Conservation (phyloP, 2,113 vertebrate species). For the Tretioscincus oriximinensis region DNA sequence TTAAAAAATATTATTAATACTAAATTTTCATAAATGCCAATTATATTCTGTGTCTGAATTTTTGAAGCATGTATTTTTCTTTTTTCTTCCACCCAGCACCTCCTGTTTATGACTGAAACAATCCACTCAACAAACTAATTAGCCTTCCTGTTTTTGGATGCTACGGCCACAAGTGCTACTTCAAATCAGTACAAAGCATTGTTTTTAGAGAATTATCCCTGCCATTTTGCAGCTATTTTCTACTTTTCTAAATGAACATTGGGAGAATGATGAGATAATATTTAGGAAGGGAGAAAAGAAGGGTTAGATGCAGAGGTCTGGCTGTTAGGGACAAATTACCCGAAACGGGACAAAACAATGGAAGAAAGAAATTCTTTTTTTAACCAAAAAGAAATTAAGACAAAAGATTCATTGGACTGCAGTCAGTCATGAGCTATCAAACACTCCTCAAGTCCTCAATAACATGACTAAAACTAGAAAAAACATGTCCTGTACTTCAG, state of each 20-base stretch:
- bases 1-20: background rate
- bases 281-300: background rate
- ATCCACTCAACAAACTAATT: slow-evolving; percentile 52
- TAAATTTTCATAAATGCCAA: background rate
- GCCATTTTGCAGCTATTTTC: slow-evolving; percentile 60
- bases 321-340: slow-evolving; percentile 18
- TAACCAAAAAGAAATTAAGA: slow-evolving; percentile 30
- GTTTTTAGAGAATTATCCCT: slow-evolving; percentile 62
- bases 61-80: background rate
- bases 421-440: too few species aligned
- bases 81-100: background rate
- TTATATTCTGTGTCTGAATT: background rate
- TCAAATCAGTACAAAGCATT: slow-evolving; percentile 54
- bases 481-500: too few species aligned
- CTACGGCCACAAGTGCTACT: slow-evolving; percentile 50
- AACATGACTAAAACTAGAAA: too few species aligned
- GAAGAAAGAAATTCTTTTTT: slow-evolving; percentile 43
- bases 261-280: slow-evolving; percentile 46
- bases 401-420: too few species aligned
- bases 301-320: background rate
- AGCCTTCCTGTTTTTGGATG: slow-evolving; percentile 56
- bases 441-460: too few species aligned
- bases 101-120: slow-evolving; percentile 47
- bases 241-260: slow-evolving; percentile 55
- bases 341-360: slow-evolving; percentile 48